Evolutionary conservation across 2,113 vertebrate species (phyloP).

Genomic region (Connochaetes taurinus): DNA sequence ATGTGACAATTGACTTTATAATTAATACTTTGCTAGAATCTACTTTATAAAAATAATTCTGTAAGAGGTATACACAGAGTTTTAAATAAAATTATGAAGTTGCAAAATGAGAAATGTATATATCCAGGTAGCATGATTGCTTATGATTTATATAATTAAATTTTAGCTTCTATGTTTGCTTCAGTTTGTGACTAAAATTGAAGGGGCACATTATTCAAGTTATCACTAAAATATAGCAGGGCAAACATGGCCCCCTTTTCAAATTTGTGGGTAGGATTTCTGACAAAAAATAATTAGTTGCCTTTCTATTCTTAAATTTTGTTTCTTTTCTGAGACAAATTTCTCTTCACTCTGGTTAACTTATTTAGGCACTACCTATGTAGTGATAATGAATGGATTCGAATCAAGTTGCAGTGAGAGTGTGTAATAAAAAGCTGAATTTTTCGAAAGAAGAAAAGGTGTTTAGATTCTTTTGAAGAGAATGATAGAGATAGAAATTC

Average conservation of each 20-base stretch:
- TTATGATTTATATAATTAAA: background rate
- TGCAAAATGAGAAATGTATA: background rate
- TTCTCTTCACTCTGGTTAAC: conserved; percentile 55
- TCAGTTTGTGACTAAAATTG: conserved; percentile 5
- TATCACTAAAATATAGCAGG: conserved; percentile 58
- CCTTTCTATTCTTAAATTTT: conserved; percentile 56
- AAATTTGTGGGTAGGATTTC: conserved; percentile 62
- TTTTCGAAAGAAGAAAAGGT: conserved; percentile 55
- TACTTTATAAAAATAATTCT: background rate
- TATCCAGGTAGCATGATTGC: background rate
- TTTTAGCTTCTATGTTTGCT: conserved; percentile 12
- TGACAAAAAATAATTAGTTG: conserved; percentile 65
- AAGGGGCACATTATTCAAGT: conserved; percentile 38
- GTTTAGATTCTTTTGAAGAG: conserved; percentile 12
- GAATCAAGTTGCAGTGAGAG: conserved; percentile 57
- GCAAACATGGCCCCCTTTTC: conserved; percentile 52
- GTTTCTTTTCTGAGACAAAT: conserved; percentile 64
- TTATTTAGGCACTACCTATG: conserved; percentile 58
- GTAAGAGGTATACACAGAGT: background rate
- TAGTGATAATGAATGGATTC: conserved; percentile 52
- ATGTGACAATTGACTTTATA: background rate
- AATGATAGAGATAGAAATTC: background rate
- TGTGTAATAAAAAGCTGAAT: conserved; percentile 43
- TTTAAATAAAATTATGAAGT: background rate
- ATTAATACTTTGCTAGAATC: background rate